Percentiles rank a stretch among this genome's conserved stretches.
These are phyloP conservation scores for Blastobasis adustella DNA, from an alignment of 2,888 invertebrate species.

Conservation along the genomic window DNA sequence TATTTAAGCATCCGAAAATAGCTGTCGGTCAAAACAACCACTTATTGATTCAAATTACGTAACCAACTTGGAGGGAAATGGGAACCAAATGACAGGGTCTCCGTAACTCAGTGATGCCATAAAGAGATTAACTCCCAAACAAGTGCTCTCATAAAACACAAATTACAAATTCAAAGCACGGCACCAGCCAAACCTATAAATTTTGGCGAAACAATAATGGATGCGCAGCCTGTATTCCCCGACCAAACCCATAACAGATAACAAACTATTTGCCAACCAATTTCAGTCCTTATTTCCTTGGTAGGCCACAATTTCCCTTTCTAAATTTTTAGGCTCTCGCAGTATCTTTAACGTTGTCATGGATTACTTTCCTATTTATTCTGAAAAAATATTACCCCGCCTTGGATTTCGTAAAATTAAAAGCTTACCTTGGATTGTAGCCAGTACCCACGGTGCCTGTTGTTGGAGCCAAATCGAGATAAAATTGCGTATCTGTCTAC, in stretches of 20 bases:
- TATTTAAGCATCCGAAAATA: too few relatives aligned
- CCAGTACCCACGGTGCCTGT: slow-evolving; percentile 28
- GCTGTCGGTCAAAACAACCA: too few relatives aligned
- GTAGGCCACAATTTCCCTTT: slow-evolving; percentile 14
- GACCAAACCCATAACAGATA: slow-evolving; percentile 22
- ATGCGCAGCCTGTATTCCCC: slow-evolving; percentile 24
- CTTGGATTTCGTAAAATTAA: slow-evolving; percentile 34
- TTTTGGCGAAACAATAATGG: slow-evolving; percentile 46
- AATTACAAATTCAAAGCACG: slow-evolving; percentile 48
- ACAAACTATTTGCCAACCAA: slow-evolving; percentile 17
- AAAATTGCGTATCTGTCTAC: slow-evolving; percentile 24
- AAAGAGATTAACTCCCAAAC: slow-evolving; percentile 15
- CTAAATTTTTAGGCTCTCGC: slow-evolving; percentile 18
- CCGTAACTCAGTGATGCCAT: neutral
- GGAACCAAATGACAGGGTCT: neutral
- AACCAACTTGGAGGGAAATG: too few relatives aligned
- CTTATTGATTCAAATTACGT: too few relatives aligned
- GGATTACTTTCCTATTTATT: slow-evolving; percentile 25
- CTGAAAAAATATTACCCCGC: slow-evolving; percentile 26
- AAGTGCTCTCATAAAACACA: slow-evolving; percentile 33
- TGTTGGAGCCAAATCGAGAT: slow-evolving; percentile 37
- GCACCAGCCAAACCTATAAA: slow-evolving; percentile 36
- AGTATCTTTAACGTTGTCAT: slow-evolving; percentile 22
- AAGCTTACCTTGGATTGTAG: slow-evolving; percentile 42
- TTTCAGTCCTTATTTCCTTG: slow-evolving; percentile 24